A percentile compares a stretch with the other conserved stretches of the same genome.
Evolutionary conservation across 2,113 vertebrate genomes (phyloP).

Genomic region (Tachuris rubrigastra): DNA sequence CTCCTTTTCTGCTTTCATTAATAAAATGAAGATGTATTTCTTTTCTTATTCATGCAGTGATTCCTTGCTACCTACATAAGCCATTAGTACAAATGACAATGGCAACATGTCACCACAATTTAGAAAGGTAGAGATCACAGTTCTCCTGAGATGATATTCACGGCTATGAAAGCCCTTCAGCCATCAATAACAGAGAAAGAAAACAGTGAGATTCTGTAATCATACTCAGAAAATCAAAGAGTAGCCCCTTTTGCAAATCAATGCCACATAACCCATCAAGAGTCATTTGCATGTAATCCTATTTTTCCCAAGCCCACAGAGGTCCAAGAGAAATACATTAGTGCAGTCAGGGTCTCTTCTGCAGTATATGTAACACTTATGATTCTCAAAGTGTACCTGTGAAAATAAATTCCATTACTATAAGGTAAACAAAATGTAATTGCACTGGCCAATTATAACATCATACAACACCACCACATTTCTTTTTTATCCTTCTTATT

Average conservation of each 20-base stretch:
- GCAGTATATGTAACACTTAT: background rate
- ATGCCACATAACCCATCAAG: slow-evolving; percentile 34
- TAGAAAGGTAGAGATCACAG: slow-evolving; percentile 54
- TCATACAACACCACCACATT: background rate
- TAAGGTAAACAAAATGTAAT: slow-evolving; percentile 39
- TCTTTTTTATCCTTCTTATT: slow-evolving; percentile 19
- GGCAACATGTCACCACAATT: slow-evolving; percentile 41
- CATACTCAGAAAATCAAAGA: slow-evolving; percentile 65
- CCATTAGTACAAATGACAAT: background rate
- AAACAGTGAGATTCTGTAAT: slow-evolving; percentile 59
- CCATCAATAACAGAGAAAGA: slow-evolving; percentile 47
- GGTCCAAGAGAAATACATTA: background rate
- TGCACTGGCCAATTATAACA: background rate
- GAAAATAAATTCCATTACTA: background rate
- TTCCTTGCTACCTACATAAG: slow-evolving; percentile 10
- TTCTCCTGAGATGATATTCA: slow-evolving; percentile 54
- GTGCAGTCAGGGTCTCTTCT: background rate
- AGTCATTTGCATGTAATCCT: slow-evolving; percentile 24
- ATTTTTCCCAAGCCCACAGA: background rate
- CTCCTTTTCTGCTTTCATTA: slow-evolving; percentile 16
- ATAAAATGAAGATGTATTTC: slow-evolving; percentile 42
- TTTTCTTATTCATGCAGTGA: slow-evolving; percentile 18
- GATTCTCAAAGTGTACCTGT: background rate
- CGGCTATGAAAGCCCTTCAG: slow-evolving; percentile 32
- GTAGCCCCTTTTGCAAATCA: slow-evolving; percentile 59